Conservation (phyloP, 2,797 vertebrate species). For the Valencia hispanica region DNA sequence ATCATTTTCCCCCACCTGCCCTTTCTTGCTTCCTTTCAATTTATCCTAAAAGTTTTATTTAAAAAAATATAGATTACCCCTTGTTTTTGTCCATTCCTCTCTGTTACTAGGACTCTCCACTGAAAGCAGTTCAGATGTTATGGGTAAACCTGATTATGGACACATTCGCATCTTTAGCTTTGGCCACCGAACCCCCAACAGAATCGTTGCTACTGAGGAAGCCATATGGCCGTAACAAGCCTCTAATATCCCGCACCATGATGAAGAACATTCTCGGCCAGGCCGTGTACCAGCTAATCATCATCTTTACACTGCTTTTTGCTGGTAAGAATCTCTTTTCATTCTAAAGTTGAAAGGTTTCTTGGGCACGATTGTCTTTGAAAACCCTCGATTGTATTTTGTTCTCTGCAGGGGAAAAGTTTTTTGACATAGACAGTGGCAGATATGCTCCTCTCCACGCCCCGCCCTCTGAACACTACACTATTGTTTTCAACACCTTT, state of each 20-base stretch:
- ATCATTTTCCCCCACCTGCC: not conserved
- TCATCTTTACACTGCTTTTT: conserved; percentile 96
- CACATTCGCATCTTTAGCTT: conserved; percentile 95
- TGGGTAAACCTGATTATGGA: conserved; percentile 99
- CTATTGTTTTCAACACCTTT: conserved; percentile 98
- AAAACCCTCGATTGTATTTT: not conserved
- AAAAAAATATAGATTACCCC: not conserved
- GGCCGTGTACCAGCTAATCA: conserved; percentile 92
- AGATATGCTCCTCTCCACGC: conserved; percentile 93
- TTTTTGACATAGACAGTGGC: conserved; percentile 96
- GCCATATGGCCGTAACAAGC: conserved; percentile 98
- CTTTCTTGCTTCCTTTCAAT: not conserved
- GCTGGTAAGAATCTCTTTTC: conserved; percentile 84
- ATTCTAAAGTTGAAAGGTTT: not conserved
- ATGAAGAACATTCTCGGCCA: conserved; percentile 99
- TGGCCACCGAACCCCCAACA: conserved; percentile 98
- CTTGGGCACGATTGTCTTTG: not conserved
- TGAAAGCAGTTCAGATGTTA: conserved; percentile 99
- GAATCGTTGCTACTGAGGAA: conserved; percentile 94
- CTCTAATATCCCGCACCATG: conserved; percentile 98
- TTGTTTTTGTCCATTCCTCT: conserved; percentile 2
- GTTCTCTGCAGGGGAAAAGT: conserved; percentile 87
- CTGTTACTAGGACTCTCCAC: conserved; percentile 89
- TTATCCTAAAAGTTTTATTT: not conserved
- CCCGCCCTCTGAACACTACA: conserved; percentile 98